phyloP scores from a whole-genome alignment of 2,888 invertebrate genomes.

The Malthinus seriepunctatus region DNA sequence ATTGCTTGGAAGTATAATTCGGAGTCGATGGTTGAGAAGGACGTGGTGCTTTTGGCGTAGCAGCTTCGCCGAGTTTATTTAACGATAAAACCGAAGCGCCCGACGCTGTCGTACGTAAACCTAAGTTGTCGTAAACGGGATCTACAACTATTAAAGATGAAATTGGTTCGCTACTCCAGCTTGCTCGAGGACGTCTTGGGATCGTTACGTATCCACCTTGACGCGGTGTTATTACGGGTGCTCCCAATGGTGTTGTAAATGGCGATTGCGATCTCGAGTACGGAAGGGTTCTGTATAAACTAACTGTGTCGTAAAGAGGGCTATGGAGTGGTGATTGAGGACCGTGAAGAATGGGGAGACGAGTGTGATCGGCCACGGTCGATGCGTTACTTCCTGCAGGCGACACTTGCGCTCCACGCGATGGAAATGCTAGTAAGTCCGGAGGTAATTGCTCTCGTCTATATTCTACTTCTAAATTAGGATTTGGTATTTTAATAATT shows the following conservation, averaged over 20 bases:
- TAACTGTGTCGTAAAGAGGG: slow-evolving; percentile 68
- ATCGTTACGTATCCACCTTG: slow-evolving; percentile 83
- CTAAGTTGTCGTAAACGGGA: slow-evolving; percentile 86
- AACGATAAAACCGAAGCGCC: slow-evolving; percentile 81
- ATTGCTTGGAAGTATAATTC: slow-evolving; percentile 46
- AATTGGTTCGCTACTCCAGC: slow-evolving; percentile 75
- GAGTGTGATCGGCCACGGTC: slow-evolving; percentile 74
- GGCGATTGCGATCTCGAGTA: slow-evolving; percentile 80
- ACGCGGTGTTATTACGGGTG: slow-evolving; percentile 57
- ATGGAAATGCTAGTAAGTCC: slow-evolving; percentile 79
- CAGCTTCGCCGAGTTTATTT: slow-evolving; percentile 68
- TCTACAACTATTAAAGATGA: slow-evolving; percentile 61
- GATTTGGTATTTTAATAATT: slow-evolving; percentile 58
- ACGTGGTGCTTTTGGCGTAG: slow-evolving; percentile 56
- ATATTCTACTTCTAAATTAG: slow-evolving; percentile 59
- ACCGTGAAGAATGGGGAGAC: slow-evolving; percentile 57
- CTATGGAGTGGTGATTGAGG: slow-evolving; percentile 63
- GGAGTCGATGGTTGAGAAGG: slow-evolving; percentile 60
- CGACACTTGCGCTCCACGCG: slow-evolving; percentile 68
- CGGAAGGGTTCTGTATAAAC: slow-evolving; percentile 77
- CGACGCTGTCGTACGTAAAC: slow-evolving; percentile 81
- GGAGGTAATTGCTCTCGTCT: slow-evolving; percentile 72
- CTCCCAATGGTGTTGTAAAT: slow-evolving; percentile 69
- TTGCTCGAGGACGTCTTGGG: slow-evolving; percentile 79
- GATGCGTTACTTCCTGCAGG: slow-evolving; percentile 83